Evolutionary conservation across 2,888 invertebrate genomes (phyloP), one percentile per base, ranked within the genome.

Genomic region (Ochropleura plecta): DNA sequence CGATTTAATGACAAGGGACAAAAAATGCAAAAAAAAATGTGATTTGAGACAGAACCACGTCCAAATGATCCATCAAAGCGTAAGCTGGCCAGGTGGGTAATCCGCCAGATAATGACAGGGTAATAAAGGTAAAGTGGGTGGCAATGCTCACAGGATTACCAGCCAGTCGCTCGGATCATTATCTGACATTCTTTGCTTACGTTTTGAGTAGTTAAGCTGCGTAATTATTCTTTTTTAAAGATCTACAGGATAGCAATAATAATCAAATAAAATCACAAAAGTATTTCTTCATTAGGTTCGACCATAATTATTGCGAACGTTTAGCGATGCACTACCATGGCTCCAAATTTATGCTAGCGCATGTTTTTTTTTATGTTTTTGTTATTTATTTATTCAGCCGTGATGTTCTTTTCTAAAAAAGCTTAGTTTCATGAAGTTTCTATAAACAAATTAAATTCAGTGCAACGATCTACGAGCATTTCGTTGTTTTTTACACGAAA

Each of bases 41-140:
- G 62, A 74, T 84, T 84, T 55, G 49, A 57, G 80, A 75, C 84
- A 81, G 81, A 85, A 87, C 87, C 86, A 88, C 83, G 88, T 85
- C 82, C 79, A 90, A 79, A 81, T 80, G 70, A 84, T 92, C 90
- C 90, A 90, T 92, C 92, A 91, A 90, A 87, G 70, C 81, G 79
- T 82, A 80, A 86, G 83, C 80, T 81, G 82, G 85, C 84, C 88
- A 84, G 86, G 88, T 90, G 83, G 69, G 84, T 81, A 81, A 80
- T 78, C 79, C 82, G 59, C 64, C 73, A 57, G 55, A 63, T 85
- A 84, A 87, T 77, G 79, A 79, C 77, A 86, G 86, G 77, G 90
- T 81, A 67, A 91, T 92, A 92, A 92, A 91, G 84, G 86, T 88
- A 88, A 91, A 80, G 90, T 92, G 89, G 89, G 89, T 86, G 88